Evolutionary conservation across 2,113 vertebrate species (phyloP).

Genomic region (Morone saxatilis): DNA sequence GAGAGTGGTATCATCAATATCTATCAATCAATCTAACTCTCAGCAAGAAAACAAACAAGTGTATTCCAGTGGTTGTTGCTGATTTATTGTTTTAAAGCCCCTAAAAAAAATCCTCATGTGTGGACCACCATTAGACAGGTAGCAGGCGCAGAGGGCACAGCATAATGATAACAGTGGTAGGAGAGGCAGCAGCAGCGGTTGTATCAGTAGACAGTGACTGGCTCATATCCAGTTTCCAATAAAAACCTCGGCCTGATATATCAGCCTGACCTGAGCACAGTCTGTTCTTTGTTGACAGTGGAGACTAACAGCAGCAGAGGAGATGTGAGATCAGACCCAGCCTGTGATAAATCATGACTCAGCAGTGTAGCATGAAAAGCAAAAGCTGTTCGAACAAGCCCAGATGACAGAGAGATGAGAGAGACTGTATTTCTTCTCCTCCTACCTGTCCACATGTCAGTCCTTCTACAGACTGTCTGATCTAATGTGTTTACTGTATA

Average conservation of each 20-base stretch:
- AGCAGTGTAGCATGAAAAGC: constrained; percentile 52
- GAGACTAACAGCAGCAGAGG: constrained; percentile 34
- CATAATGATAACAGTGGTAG: not conserved
- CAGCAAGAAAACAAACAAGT: not conserved
- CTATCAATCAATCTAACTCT: too few relatives aligned
- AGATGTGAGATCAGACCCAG: constrained; percentile 51
- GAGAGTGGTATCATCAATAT: too few relatives aligned
- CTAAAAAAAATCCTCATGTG: not conserved
- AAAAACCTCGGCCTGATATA: constrained; percentile 22
- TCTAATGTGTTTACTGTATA: not conserved
- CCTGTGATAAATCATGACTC: constrained; percentile 48
- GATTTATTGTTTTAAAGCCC: not conserved
- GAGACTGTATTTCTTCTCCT: constrained; percentile 6
- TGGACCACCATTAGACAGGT: too few relatives aligned
- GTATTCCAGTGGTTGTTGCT: not conserved
- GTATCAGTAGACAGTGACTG: constrained; percentile 10
- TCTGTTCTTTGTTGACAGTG: constrained; percentile 69
- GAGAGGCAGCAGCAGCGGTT: not conserved
- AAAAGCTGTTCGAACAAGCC: constrained; percentile 57
- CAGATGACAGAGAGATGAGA: constrained; percentile 35
- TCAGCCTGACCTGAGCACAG: constrained; percentile 53
- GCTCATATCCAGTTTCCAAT: constrained; percentile 35
- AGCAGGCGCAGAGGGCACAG: too few relatives aligned
- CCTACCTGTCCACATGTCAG: not conserved
- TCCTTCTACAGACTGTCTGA: not conserved